Conservation (phyloP, 2,888 invertebrate genomes). For the Ctena decussata region DNA sequence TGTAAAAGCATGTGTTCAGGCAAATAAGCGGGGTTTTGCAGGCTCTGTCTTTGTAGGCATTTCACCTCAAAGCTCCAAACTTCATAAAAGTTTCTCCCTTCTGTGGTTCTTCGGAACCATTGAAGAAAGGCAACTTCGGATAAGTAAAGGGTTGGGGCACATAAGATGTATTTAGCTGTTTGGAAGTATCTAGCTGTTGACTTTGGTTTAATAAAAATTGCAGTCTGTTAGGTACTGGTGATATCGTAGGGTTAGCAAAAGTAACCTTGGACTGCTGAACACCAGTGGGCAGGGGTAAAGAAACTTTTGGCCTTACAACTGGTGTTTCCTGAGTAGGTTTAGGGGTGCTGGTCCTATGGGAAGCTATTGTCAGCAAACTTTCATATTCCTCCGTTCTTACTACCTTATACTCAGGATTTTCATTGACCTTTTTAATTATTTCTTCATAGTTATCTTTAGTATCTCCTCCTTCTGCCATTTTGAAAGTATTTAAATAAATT, state of each 20-base stretch:
- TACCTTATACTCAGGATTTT: background rate
- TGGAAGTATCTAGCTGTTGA: background rate
- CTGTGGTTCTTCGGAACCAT: background rate
- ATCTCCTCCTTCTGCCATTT: too few relatives aligned
- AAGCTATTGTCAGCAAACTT: background rate
- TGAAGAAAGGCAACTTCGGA: background rate
- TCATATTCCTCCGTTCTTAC: background rate
- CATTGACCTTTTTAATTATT: background rate
- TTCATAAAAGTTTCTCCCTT: background rate
- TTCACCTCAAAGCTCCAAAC: background rate
- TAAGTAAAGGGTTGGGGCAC: background rate
- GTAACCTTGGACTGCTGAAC: background rate
- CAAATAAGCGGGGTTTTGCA: background rate
- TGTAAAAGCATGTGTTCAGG: background rate
- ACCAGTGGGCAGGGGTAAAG: background rate
- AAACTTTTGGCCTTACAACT: background rate
- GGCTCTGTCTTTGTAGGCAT: background rate
- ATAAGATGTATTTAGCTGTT: background rate
- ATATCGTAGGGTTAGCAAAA: background rate
- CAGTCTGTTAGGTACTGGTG: background rate
- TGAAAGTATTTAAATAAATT: too few relatives aligned
- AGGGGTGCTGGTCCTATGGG: background rate
- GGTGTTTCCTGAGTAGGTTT: background rate
- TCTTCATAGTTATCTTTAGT: too few relatives aligned
- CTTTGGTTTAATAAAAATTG: background rate